Percentiles rank a stretch among this genome's conserved stretches.
Evolutionary conservation across 2,888 invertebrate genomes (phyloP).

Genomic region (Aphrophora alni): DNA sequence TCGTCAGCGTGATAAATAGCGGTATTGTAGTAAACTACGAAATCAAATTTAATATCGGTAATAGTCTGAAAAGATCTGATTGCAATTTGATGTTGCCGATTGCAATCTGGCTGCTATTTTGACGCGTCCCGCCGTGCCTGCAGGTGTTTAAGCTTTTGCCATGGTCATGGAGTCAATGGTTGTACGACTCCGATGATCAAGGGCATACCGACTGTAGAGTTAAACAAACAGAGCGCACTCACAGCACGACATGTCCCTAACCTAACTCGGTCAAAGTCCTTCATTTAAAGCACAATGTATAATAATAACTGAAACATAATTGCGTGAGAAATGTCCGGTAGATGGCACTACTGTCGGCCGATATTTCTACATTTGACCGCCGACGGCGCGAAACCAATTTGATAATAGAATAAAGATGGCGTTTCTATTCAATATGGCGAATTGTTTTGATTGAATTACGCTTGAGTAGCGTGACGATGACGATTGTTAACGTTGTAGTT

Average conservation of each 20-base stretch:
- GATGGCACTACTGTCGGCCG: slow-evolving; percentile 18
- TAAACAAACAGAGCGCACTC: background rate
- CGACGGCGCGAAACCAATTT: slow-evolving; percentile 44
- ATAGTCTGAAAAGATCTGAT: too few relatives aligned
- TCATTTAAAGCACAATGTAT: background rate
- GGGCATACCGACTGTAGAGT: background rate
- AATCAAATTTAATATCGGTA: too few relatives aligned
- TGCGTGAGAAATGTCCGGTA: slow-evolving; percentile 35
- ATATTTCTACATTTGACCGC: slow-evolving; percentile 36
- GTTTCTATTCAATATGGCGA: slow-evolving; percentile 41
- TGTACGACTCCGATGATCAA: too few relatives aligned
- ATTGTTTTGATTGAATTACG: slow-evolving; percentile 39
- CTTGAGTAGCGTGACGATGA: slow-evolving; percentile 27
- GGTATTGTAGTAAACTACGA: too few relatives aligned
- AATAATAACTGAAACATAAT: background rate
- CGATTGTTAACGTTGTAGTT: slow-evolving; percentile 28
- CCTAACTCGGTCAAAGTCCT: slow-evolving; percentile 2
- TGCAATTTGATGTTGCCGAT: too few relatives aligned
- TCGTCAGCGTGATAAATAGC: too few relatives aligned
- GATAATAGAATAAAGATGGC: slow-evolving; percentile 46
- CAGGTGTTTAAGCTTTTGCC: background rate
- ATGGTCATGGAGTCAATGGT: background rate
- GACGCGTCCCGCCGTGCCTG: background rate
- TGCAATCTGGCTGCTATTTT: too few relatives aligned
- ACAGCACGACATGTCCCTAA: background rate